Base-by-base conservation (phyloP, 2,113 vertebrate genomes). In the Tor tambroides region DNA sequence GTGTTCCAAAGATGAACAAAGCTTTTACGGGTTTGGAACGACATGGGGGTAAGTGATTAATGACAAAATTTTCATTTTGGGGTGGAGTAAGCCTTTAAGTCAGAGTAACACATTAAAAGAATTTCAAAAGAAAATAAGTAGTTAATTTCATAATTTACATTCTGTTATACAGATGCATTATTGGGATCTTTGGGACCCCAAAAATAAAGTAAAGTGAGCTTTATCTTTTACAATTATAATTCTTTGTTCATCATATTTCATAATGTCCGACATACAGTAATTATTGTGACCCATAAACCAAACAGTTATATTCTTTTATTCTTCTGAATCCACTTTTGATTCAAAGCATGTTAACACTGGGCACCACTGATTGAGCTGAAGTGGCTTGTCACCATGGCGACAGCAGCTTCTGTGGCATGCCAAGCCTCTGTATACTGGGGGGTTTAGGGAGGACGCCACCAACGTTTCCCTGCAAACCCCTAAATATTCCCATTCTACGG, bases 341-440 rank as follows among this genome's bases (percentile, higher is more conserved):
- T 91, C 75, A 85, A 82, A 93, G 89, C 85, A 86, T 87, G 88
- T 85, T 91, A 69, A 59, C 82, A 86, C 87, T 86, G 92, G 89
- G 91, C 89, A 90, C 91, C 90, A 90, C 89, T 89, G 91, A 89
- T 89, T 86, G 89, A 91, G 91, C 86, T 90, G 87, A 91, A 91
- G 92, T 90, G 91, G 92, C 93, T 92, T 89, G 92, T 94, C 93
- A 91, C 94, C 93, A 94, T 94, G 94, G 94, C 92, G 93, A 95
- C 93, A 35, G 92, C 80, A 90, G 92, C 88, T 91, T 89, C 77
- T 85, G 84, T 90, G 91, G 91, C 90, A 93, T 93, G 92, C 92
- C 92, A 92, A 90, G 93, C 89, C 90, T 91, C 91, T 91, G 91
- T 90, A 51, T 88, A 90, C 89, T 92, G 90, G 88, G 83, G 89